These are phyloP conservation scores for Papilio glaucus DNA, from an alignment of 1,140 invertebrate genomes.

Conservation along the genomic window DNA sequence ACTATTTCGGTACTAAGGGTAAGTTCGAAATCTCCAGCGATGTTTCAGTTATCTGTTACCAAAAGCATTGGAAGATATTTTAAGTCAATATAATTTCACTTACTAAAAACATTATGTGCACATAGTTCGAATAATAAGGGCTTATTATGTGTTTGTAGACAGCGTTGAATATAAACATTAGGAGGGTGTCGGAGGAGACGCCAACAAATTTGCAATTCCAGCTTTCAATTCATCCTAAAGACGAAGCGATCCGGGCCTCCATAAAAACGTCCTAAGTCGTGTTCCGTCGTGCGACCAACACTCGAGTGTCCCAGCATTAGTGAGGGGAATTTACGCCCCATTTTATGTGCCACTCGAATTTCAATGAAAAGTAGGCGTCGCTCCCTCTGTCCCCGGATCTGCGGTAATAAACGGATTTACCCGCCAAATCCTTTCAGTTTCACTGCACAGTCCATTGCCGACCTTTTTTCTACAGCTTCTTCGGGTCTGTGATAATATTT, in stretches of 20 bases:
- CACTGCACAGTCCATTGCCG: slow-evolving; percentile 49
- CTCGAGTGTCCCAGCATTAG: slow-evolving; percentile 49
- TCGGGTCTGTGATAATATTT: slow-evolving; percentile 63
- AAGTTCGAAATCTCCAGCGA: too few relatives aligned
- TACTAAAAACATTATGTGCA: not conserved
- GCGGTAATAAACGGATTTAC: slow-evolving; percentile 66
- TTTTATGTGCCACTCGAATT: slow-evolving; percentile 71
- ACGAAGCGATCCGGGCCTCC: slow-evolving; percentile 16
- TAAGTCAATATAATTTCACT: not conserved
- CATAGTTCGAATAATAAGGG: slow-evolving; percentile 1
- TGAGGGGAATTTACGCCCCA: slow-evolving; percentile 57
- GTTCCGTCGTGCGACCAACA: slow-evolving; percentile 36
- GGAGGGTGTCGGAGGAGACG: not conserved
- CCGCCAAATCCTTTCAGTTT: slow-evolving; percentile 63
- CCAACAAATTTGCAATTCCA: slow-evolving; percentile 32
- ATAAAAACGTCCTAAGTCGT: slow-evolving; percentile 40
- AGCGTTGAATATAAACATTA: slow-evolving; percentile 33
- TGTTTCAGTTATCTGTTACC: too few relatives aligned
- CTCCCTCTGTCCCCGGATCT: slow-evolving; percentile 46
- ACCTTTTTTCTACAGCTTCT: slow-evolving; percentile 57
- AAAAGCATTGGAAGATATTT: too few relatives aligned
- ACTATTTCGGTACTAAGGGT: too few relatives aligned
- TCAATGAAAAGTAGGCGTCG: slow-evolving; percentile 62
- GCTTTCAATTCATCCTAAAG: slow-evolving; percentile 34
- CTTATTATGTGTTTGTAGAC: slow-evolving; percentile 2